Evolutionary conservation across 2,113 vertebrate genomes (phyloP).

Genomic region (Condylura cristata): DNA sequence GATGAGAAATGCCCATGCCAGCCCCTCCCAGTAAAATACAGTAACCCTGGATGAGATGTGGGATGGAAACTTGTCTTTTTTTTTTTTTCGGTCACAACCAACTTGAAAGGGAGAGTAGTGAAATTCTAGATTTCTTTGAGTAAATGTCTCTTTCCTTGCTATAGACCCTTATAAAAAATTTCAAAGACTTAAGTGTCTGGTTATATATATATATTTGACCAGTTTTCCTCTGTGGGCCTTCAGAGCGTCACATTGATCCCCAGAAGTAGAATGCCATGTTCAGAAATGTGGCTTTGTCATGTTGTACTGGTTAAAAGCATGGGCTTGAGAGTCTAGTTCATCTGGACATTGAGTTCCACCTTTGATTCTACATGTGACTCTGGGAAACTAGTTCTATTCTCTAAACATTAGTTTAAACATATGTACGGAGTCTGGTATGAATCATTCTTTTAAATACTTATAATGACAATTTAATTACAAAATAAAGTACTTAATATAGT

Average conservation of each 20-base stretch:
- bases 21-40: background rate
- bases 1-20: background rate
- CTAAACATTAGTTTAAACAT: background rate
- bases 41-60: background rate
- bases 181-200: background rate
- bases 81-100: background rate
- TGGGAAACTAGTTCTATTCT: background rate
- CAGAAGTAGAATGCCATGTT: background rate
- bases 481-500: background rate
- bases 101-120: background rate
- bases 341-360: background rate
- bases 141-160: background rate
- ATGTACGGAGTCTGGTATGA: background rate
- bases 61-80: background rate
- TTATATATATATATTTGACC: background rate
- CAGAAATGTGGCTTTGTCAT: background rate
- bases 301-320: background rate
- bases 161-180: background rate
- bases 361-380: background rate
- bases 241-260: background rate
- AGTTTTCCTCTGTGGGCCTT: background rate
- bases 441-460: background rate
- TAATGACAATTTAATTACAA: background rate
- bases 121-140: background rate
- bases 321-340: background rate